phyloP scores from a whole-genome alignment of 2,888 invertebrate genomes.

The Sminthurides aquaticus region DNA sequence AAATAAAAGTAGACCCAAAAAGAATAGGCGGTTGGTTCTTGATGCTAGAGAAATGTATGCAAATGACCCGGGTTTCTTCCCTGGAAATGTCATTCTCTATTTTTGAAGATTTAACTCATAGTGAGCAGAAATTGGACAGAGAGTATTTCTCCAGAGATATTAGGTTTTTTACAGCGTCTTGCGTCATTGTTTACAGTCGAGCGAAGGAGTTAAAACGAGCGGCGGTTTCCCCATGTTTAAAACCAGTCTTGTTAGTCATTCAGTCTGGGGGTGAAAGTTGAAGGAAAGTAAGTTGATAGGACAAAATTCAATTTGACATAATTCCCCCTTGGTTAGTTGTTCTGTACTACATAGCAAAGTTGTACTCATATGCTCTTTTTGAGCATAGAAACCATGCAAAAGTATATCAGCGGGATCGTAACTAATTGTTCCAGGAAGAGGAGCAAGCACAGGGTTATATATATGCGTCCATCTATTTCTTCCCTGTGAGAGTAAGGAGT shows the following conservation, averaged over 20 bases:
- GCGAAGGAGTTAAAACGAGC: too few species aligned
- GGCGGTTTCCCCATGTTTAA: too few species aligned
- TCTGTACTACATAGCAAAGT: too few species aligned
- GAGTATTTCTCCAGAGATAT: not conserved
- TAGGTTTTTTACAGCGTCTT: not conserved
- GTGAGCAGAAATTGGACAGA: not conserved
- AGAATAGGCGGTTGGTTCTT: too few species aligned
- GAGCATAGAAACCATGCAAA: too few species aligned
- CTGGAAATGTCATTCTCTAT: not conserved
- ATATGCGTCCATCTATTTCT: too few species aligned
- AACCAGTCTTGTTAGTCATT: not conserved
- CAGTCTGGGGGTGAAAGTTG: not conserved
- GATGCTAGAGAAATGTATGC: not conserved
- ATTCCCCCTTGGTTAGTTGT: not conserved
- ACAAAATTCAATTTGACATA: not conserved
- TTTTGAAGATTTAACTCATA: not conserved
- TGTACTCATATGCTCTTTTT: too few species aligned
- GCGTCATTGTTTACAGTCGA: not conserved
- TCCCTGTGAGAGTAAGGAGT: too few species aligned
- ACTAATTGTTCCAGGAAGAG: not conserved
- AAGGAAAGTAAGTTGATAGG: not conserved
- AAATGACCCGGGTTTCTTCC: not conserved
- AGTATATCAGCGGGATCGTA: too few species aligned
- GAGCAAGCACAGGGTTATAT: too few species aligned
- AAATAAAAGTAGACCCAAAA: too few species aligned